phyloP scores from a whole-genome alignment of 1,140 invertebrate genomes.

The Vanessa tameamea region DNA sequence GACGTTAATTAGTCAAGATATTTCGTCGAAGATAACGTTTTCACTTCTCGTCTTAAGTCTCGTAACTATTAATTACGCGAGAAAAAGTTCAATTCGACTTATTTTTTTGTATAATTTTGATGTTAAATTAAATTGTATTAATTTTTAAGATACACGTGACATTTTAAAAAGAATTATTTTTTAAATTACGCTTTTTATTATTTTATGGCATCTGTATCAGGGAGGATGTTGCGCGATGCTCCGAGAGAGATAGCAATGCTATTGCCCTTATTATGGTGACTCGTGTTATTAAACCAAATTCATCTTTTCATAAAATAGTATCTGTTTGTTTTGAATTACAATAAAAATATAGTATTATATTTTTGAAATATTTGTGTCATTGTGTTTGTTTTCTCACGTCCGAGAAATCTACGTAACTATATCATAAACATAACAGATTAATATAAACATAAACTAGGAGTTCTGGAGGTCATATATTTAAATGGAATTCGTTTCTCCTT shows the following conservation, averaged over 20 bases:
- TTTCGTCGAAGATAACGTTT: constrained; percentile 1
- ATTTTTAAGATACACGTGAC: too few species aligned
- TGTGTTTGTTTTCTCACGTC: too few species aligned
- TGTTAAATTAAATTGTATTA: too few species aligned
- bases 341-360: too few species aligned
- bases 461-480: too few species aligned
- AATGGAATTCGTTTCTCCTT: background rate
- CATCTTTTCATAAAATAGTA: too few species aligned
- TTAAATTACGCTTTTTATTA: background rate
- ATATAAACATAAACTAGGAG: too few species aligned
- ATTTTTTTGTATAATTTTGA: background rate
- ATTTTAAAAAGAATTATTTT: background rate
- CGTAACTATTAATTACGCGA: background rate
- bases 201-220: background rate
- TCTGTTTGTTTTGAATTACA: too few species aligned
- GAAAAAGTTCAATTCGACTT: background rate
- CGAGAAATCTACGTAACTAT: too few species aligned
- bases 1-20: constrained; percentile 4
- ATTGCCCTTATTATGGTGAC: background rate
- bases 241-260: background rate
- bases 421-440: too few species aligned
- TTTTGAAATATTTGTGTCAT: too few species aligned
- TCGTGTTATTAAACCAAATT: too few species aligned
- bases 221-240: constrained; percentile 4
- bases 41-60: background rate